Conservation (phyloP, 2,888 invertebrate genomes). For the Acleris cristana region DNA sequence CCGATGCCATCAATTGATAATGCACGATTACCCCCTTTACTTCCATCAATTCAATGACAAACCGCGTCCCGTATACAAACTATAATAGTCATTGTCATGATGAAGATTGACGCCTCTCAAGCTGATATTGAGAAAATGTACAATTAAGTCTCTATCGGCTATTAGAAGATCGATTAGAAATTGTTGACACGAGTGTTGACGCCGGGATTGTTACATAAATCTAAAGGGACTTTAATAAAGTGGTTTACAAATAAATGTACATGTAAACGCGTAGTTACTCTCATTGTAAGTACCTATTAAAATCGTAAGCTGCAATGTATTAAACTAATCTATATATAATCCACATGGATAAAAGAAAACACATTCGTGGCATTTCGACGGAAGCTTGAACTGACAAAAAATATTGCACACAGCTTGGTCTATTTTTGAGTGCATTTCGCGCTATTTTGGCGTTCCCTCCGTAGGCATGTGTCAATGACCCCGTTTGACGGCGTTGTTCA, state of each 20-base stretch:
- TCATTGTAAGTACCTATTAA: too few species aligned
- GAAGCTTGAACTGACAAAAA: conserved; percentile 73
- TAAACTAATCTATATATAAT: not conserved
- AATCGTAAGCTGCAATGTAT: not conserved
- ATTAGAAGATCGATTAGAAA: conserved; percentile 34
- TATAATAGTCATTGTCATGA: conserved; percentile 48
- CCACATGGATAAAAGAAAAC: conserved; percentile 40
- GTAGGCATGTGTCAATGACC: conserved; percentile 80
- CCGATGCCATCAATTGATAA: conserved; percentile 43
- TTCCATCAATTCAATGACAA: conserved; percentile 52
- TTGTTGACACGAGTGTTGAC: conserved; percentile 19
- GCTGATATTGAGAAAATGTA: conserved; percentile 42
- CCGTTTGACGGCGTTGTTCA: conserved; percentile 79
- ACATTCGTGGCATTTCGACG: conserved; percentile 50
- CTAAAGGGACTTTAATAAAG: not conserved
- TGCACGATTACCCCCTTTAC: conserved; percentile 48
- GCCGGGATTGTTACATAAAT: not conserved
- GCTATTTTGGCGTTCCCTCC: conserved; percentile 84
- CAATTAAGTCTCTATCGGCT: conserved; percentile 27
- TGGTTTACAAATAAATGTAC: too few species aligned
- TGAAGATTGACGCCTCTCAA: conserved; percentile 69
- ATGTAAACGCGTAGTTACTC: too few species aligned
- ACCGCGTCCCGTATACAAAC: conserved; percentile 72
- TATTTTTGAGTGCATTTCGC: conserved; percentile 84
- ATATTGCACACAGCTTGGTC: conserved; percentile 81